A percentile compares a stretch with the other conserved stretches of the same genome.
Conservation (phyloP, 1,140 invertebrate species). For the Drosophila erecta region DNA sequence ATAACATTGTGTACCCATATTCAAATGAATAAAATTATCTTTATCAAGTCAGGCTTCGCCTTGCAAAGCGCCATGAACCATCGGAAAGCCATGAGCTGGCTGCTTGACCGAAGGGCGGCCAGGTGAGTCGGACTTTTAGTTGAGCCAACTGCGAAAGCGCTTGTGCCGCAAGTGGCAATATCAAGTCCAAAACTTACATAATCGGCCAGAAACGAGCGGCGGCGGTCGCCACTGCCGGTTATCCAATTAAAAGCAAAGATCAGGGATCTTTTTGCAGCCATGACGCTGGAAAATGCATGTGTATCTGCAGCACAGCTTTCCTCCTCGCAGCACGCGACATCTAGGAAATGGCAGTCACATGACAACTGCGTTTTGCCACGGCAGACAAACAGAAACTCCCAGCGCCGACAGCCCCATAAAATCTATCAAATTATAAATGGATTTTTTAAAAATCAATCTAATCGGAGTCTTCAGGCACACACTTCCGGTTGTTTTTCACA, state of each 20-base stretch:
- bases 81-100: conserved; percentile 40
- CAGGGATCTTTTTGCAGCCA: conserved; percentile 69
- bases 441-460: neutral
- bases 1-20: conserved; percentile 9
- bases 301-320: conserved; percentile 15
- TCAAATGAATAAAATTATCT: conserved; percentile 25
- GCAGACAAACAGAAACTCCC: conserved; percentile 44
- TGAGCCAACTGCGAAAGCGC: conserved; percentile 33
- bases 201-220: conserved; percentile 42
- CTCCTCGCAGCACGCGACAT: conserved; percentile 69
- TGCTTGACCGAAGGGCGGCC: conserved; percentile 34
- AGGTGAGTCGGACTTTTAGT: neutral
- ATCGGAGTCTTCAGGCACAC: too few species aligned
- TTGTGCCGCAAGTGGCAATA: conserved; percentile 69
- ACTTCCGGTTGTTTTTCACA: too few species aligned
- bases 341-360: conserved; percentile 68
- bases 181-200: conserved; percentile 79
- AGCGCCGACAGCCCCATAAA: neutral
- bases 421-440: neutral
- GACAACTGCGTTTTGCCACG: conserved; percentile 49
- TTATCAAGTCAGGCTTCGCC: conserved; percentile 23
- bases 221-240: conserved; percentile 60
- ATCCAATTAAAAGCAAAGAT: conserved; percentile 80
- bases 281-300: conserved; percentile 28
- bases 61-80: conserved; percentile 35